Base-by-base conservation (phyloP, 2,888 invertebrate species). In the Clistopyga incitator region DNA sequence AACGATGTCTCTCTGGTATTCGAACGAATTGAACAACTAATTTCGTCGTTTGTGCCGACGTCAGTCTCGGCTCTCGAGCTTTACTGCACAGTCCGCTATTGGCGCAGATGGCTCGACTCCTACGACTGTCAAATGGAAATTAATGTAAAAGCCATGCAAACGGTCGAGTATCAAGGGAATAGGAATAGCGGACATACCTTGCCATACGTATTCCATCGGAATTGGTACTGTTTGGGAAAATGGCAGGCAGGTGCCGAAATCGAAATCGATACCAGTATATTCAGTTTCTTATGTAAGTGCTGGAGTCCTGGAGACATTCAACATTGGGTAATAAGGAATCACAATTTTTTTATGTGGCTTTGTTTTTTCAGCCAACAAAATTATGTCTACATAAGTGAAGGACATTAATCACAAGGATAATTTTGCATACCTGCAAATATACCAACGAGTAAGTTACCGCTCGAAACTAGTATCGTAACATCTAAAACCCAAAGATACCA, bases 1-100 rank as follows among this genome's bases (percentile, higher is more conserved):
- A 64, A 38, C 50, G 75, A 25, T 72, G 80, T 71, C 61, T 34
- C 61, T 61, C 67, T 78, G 80, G 80, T 72, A 83, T 80, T 72
- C 71, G 18, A 45, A 47, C 72, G 65, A 79, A 84, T 84, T 82
- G 72, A 81, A 80, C 75, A 65, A 81, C 78, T 84, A 85, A 85
- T 83, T 85, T 84, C 78, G 76, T 77, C 76, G 75, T 64, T 76
- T 81, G 64, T 78, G 78, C 64, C 65, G 54, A 71, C 50, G 74
- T 82, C 78, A 78, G 52, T 74, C 74, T 74, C 61, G 45, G 20
- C 38, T 38, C 18, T 61, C 61, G 15, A 56, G 56, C 45, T 45
- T 34, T 65, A n/a, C 42, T 1, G 38, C 23, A 15, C 34, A 52
- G 61, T 42, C 20, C 45, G 50, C 64, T 56, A 68, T 61, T 61